phyloP scores from a whole-genome alignment of 2,888 invertebrate species.

The Neria commutata region DNA sequence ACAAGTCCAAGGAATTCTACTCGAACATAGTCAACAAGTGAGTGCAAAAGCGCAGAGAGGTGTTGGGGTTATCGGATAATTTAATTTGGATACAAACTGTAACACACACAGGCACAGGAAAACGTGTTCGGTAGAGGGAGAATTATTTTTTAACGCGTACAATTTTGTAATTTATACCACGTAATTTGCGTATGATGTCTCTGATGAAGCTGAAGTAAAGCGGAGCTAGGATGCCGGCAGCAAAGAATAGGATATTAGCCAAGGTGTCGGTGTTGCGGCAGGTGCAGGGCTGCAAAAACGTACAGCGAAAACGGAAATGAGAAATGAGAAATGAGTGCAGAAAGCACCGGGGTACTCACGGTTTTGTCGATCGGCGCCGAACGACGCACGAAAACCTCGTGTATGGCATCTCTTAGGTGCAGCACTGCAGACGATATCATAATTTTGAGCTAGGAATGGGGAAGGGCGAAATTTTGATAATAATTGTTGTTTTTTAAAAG shows the following conservation, averaged over 20 bases:
- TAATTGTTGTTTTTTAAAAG: neutral
- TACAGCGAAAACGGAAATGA: no score
- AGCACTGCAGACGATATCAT: no score
- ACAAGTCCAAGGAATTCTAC: constrained; percentile 82
- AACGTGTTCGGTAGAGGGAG: neutral
- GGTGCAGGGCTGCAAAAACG: no score
- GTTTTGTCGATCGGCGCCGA: no score
- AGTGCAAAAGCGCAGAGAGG: constrained; percentile 38
- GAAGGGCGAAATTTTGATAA: neutral
- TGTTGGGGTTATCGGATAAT: no score
- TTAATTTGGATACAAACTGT: no score
- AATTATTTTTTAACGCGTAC: constrained; percentile 14
- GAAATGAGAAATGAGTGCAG: no score
- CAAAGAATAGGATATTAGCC: constrained; percentile 45
- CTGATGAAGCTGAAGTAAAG: constrained; percentile 45
- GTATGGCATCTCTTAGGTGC: no score
- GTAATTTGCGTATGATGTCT: constrained; percentile 38
- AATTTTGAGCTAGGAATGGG: neutral
- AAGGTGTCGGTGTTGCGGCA: no score
- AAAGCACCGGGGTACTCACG: no score
- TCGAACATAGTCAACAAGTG: constrained; percentile 77
- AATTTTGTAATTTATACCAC: constrained; percentile 32
- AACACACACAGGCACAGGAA: constrained; percentile 19
- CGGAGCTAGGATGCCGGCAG: constrained; percentile 43
- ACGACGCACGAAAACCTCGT: no score